These are phyloP conservation scores for Dioctria rufipes DNA, from an alignment of 2,888 invertebrate species.

Conservation along the genomic window DNA sequence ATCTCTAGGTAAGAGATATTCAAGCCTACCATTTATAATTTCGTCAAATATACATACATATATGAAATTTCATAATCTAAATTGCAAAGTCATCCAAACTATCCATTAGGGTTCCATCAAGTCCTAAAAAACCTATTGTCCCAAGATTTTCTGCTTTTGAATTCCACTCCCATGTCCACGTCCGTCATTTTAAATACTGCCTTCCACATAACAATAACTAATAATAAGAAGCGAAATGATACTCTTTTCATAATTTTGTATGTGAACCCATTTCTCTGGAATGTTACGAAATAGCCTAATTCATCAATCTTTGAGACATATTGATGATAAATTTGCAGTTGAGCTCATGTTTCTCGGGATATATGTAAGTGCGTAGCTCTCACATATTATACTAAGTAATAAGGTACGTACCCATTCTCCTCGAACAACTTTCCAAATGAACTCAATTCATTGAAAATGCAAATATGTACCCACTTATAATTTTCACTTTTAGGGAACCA, in stretches of 20 bases:
- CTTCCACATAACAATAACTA: constrained; percentile 1
- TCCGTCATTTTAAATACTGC: neutral
- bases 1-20: too few relatives aligned
- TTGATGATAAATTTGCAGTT: constrained; percentile 36
- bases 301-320: constrained; percentile 36
- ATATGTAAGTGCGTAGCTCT: neutral
- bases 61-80: constrained; percentile 10
- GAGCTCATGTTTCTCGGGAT: neutral
- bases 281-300: constrained; percentile 36
- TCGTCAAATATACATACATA: too few relatives aligned
- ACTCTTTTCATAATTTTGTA: constrained; percentile 30
- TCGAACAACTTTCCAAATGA: neutral
- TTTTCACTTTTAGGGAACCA: constrained; percentile 32
- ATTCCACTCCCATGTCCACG: neutral
- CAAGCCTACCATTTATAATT: too few relatives aligned
- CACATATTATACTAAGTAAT: neutral
- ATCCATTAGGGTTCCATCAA: neutral
- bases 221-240: neutral
- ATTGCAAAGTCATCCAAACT: neutral
- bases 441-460: constrained; percentile 33
- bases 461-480: neutral
- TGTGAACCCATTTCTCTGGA: constrained; percentile 43
- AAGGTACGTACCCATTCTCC: neutral
- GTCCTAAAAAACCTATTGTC: neutral
- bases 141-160: neutral